A percentile compares a stretch with the other conserved stretches of the same genome.
phyloP scores from a whole-genome alignment of 2,113 vertebrate species.

The Cryptomyrus ogoouensis region DNA sequence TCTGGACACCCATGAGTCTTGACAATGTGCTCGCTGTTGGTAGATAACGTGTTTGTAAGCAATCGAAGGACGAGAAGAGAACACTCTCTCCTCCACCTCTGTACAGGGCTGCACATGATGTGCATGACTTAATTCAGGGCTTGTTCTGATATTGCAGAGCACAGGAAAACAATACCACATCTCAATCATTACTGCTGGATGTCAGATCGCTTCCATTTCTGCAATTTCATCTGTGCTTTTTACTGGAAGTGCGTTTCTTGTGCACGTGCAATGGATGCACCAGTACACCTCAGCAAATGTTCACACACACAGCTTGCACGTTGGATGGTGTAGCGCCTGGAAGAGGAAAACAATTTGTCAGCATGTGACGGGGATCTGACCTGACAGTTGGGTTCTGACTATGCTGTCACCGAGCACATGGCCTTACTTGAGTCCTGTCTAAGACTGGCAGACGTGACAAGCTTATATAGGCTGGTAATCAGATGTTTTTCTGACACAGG shows the following conservation, averaged over 20 bases:
- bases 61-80: neutral
- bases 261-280: neutral
- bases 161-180: neutral
- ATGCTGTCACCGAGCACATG: neutral
- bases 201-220: neutral
- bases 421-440: neutral
- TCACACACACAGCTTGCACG: neutral
- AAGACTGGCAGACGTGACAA: neutral
- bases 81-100: neutral
- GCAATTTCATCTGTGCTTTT: neutral
- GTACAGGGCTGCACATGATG: too few relatives aligned
- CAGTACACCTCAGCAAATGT: neutral
- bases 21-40: neutral
- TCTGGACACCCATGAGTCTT: neutral
- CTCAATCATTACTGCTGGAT: neutral
- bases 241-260: neutral
- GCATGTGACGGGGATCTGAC: neutral
- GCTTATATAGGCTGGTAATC: conserved; percentile 7
- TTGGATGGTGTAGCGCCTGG: neutral
- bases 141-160: neutral
- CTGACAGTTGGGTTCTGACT: neutral
- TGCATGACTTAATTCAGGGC: neutral
- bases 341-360: neutral
- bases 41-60: neutral
- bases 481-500: neutral